Evolutionary conservation across 2,113 vertebrate species (phyloP).

Genomic region (Chloebia gouldiae): DNA sequence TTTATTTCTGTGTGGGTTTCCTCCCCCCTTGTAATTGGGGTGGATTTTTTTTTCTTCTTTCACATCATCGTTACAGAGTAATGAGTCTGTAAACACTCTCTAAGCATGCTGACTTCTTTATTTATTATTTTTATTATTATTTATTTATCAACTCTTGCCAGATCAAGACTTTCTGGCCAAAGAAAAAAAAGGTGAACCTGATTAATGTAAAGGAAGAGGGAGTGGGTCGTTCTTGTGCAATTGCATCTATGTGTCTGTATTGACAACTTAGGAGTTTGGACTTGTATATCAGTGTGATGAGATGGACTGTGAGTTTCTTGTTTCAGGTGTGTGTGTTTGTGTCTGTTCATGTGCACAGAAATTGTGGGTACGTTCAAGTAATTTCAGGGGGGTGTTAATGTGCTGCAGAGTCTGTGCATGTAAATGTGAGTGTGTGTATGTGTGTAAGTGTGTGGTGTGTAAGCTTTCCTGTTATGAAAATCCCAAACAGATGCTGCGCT

Average conservation of each 20-base stretch:
- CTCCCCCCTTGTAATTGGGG: conserved; percentile 79
- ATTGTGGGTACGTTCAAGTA: not conserved
- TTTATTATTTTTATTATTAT: conserved; percentile 70
- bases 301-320: not conserved
- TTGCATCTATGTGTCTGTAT: not conserved
- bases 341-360: not conserved
- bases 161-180: not conserved
- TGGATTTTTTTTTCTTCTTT: conserved; percentile 74
- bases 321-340: not conserved
- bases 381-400: not conserved
- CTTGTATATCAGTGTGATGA: not conserved
- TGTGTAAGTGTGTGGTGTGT: conserved; percentile 27
- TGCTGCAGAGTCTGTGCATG: not conserved
- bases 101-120: conserved; percentile 60
- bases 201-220: not conserved
- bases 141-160: conserved; percentile 61
- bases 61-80: conserved; percentile 80
- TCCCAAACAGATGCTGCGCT: conserved; percentile 75
- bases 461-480: conserved; percentile 58
- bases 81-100: conserved; percentile 83
- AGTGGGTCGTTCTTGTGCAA: not conserved
- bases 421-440: not conserved
- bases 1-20: conserved; percentile 89
- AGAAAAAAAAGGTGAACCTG: not conserved
- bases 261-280: not conserved